These are phyloP conservation scores for Dicyrtomina minuta DNA, from an alignment of 2,888 invertebrate genomes.

Conservation along the genomic window DNA sequence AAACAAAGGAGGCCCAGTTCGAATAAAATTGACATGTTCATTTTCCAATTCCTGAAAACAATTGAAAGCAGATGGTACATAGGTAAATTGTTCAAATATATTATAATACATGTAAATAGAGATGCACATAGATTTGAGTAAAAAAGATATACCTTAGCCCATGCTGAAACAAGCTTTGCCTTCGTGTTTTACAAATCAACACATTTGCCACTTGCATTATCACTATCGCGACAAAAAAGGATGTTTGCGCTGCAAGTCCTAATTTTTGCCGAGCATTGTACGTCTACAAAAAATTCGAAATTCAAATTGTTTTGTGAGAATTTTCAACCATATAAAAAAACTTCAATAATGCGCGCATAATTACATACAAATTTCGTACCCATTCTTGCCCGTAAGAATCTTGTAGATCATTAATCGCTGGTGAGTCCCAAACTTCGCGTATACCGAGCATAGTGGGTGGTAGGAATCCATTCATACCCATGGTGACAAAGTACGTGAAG, in stretches of 20 bases:
- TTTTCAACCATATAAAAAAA: too few species aligned
- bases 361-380: slow-evolving; percentile 1
- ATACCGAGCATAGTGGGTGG: slow-evolving; percentile 39
- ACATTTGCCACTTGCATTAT: slow-evolving; percentile 49
- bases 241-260: slow-evolving; percentile 43
- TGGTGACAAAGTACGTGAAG: slow-evolving; percentile 46
- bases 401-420: slow-evolving; percentile 45
- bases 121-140: not conserved
- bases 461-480: slow-evolving; percentile 43
- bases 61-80: not conserved
- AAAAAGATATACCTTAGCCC: slow-evolving; percentile 55
- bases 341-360: too few species aligned
- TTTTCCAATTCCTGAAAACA: slow-evolving; percentile 49
- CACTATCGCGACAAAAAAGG: slow-evolving; percentile 50
- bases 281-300: slow-evolving; percentile 26
- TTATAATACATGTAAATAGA: not conserved
- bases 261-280: slow-evolving; percentile 41
- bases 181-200: slow-evolving; percentile 47
- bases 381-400: slow-evolving; percentile 51
- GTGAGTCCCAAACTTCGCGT: slow-evolving; percentile 39
- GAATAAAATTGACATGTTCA: slow-evolving; percentile 49
- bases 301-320: too few species aligned
- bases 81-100: not conserved
- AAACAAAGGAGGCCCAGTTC: slow-evolving; percentile 42
- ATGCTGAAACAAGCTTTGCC: slow-evolving; percentile 47